These are phyloP conservation scores for Lethrus apterus DNA, from an alignment of 1,140 invertebrate genomes.

Conservation along the genomic window DNA sequence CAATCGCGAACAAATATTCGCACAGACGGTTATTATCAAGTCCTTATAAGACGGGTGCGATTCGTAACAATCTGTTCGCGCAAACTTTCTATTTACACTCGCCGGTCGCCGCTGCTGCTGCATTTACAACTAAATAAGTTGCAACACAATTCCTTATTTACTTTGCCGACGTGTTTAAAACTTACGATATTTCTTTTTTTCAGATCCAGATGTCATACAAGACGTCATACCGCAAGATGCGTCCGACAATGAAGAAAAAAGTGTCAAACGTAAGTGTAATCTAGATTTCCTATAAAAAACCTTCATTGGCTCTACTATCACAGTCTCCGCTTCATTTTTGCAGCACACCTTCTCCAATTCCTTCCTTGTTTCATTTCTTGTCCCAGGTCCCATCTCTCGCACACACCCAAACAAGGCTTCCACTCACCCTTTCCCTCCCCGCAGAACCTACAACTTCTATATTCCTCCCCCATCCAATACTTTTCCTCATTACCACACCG, in stretches of 20 bases:
- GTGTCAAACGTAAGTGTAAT: constrained; percentile 63
- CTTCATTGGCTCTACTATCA: too few species aligned
- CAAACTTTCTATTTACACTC: background rate
- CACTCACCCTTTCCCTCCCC: too few species aligned
- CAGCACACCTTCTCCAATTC: too few species aligned
- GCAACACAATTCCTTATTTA: constrained; percentile 1
- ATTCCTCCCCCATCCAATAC: too few species aligned
- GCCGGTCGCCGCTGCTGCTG: background rate
- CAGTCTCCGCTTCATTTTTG: too few species aligned
- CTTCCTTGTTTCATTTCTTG: too few species aligned
- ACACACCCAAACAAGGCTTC: too few species aligned
- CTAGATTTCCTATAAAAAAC: too few species aligned
- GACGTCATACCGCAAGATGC: constrained; percentile 53
- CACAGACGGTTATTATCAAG: background rate
- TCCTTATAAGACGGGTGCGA: background rate
- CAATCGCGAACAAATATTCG: background rate
- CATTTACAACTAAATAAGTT: constrained; percentile 1
- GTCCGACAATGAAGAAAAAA: constrained; percentile 66
- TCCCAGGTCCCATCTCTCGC: too few species aligned
- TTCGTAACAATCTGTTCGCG: background rate
- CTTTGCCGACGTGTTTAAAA: constrained; percentile 2
- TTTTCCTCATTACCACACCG: too few species aligned
- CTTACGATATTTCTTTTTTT: constrained; percentile 39
- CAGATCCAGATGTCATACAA: constrained; percentile 63
- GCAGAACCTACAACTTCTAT: too few species aligned